Conservation (phyloP, 2,888 invertebrate genomes). For the Drosophila gaucha region DNA sequence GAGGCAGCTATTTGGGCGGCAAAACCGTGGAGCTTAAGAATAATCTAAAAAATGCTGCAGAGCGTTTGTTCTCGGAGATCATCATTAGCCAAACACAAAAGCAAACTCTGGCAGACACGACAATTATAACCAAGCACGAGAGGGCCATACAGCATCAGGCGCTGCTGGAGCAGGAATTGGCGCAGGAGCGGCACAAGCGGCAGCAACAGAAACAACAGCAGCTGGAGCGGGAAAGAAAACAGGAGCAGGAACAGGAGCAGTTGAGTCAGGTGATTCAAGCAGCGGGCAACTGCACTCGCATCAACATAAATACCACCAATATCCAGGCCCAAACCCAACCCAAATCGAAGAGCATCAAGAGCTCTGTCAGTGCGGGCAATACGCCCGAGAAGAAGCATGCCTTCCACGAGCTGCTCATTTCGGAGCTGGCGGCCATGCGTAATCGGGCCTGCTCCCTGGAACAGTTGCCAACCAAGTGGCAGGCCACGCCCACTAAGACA, state of each 20-base stretch:
- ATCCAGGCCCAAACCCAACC: constrained; percentile 8
- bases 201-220: constrained; percentile 7
- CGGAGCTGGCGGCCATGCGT: constrained; percentile 89
- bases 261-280: constrained; percentile 56
- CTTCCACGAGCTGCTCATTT: constrained; percentile 89
- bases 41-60: constrained; percentile 84
- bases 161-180: constrained; percentile 69
- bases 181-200: constrained; percentile 47
- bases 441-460: constrained; percentile 82
- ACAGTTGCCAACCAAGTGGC: constrained; percentile 75
- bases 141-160: constrained; percentile 77
- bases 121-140: constrained; percentile 81
- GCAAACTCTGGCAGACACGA: constrained; percentile 61
- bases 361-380: constrained; percentile 72
- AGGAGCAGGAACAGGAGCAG: constrained; percentile 27
- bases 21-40: constrained; percentile 84
- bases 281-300: constrained; percentile 77
- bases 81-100: constrained; percentile 82
- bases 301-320: constrained; percentile 67
- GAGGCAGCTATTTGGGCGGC: constrained; percentile 67
- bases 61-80: constrained; percentile 84
- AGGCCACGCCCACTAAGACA: constrained; percentile 50
- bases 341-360: constrained; percentile 42
- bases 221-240: constrained; percentile 21
- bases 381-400: constrained; percentile 83